phyloP scores from a whole-genome alignment of 92 coral and sea anemone genomes.

The Phenganax stokvisi region DNA sequence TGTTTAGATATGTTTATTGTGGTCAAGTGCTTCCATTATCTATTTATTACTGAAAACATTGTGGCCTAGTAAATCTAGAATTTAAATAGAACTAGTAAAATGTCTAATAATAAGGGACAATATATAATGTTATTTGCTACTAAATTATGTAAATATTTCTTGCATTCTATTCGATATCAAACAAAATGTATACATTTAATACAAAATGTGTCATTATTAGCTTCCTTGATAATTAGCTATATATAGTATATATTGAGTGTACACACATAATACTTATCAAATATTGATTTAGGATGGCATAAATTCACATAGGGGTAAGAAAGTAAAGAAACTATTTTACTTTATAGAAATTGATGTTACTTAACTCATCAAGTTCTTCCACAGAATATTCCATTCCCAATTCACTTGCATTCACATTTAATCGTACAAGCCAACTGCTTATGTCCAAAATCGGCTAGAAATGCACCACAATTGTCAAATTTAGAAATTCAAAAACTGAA shows the following conservation, averaged over 20 bases:
- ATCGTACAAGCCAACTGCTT: conserved; percentile 18
- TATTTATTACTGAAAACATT: conserved; percentile 7
- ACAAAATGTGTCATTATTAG: too few relatives aligned
- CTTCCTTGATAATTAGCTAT: neutral
- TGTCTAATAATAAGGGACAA: too few relatives aligned
- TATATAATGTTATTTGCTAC: too few relatives aligned
- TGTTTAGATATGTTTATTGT: conserved; percentile 17
- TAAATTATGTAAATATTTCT: too few relatives aligned
- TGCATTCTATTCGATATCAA: too few relatives aligned
- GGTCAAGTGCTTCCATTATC: conserved; percentile 7
- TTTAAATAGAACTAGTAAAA: neutral
- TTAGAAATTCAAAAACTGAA: neutral
- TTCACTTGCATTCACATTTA: conserved; percentile 3
- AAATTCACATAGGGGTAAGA: neutral
- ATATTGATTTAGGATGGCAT: neutral
- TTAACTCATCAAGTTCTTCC: conserved; percentile 44
- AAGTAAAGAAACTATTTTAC: conserved; percentile 45
- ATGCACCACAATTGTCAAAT: neutral
- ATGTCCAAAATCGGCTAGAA: conserved; percentile 30
- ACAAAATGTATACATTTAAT: too few relatives aligned
- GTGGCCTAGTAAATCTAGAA: conserved; percentile 7
- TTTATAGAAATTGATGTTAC: conserved; percentile 48
- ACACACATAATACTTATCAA: neutral
- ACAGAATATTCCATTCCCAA: conserved; percentile 9
- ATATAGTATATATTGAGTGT: neutral